Base-by-base conservation (phyloP, 2,797 vertebrate species). In the Myotis planiceps region DNA sequence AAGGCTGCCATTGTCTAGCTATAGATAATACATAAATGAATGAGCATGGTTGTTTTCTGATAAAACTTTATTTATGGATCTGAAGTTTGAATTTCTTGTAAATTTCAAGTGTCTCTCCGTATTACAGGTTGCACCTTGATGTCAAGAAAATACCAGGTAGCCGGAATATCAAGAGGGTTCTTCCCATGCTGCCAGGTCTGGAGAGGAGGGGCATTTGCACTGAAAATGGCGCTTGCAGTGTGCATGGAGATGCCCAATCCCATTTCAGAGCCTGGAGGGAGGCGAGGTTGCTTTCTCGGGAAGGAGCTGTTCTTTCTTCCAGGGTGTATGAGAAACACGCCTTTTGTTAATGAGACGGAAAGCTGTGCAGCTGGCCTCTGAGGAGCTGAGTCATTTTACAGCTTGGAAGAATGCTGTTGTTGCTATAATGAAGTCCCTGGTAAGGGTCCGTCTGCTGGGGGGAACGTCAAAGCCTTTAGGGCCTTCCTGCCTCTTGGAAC, bases 341-440 rank as follows among this genome's bases (percentile, higher is more conserved):
- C 23, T 81, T 90, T 63, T 58, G 87, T 90, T 92, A 94, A 95
- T 94, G 94, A 94, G 84, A 55, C 39, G 90, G 86, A 88, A 95
- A 95, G 80, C 32, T 74, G n/a, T 37, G 18, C 82, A 63, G 53
- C 55, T 3, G 53, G 76, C 7, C 34, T 83, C 2, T 9, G 29
- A 60, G 85, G 81, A 92, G 68, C 85, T 76, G 92, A 97, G 92
- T 96, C 78, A 83, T 29, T 66, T 60, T 32, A 29, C 29, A 55
- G 58, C 60, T 82, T 81, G 19, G 16, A 89, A 88, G 49, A 27
- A 32, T 29, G 78, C 23, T 74, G 55, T 21, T 55, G 25, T 39
- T 71, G 42, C 37, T 74, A 34, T 39, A 37, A 74, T 42, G 13
- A 32, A 78, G 63, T 85, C 12, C 25, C 74, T 45, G 71, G 18